Conservation (phyloP, 2,797 vertebrate genomes). For the Notoglanidium macrostoma region DNA sequence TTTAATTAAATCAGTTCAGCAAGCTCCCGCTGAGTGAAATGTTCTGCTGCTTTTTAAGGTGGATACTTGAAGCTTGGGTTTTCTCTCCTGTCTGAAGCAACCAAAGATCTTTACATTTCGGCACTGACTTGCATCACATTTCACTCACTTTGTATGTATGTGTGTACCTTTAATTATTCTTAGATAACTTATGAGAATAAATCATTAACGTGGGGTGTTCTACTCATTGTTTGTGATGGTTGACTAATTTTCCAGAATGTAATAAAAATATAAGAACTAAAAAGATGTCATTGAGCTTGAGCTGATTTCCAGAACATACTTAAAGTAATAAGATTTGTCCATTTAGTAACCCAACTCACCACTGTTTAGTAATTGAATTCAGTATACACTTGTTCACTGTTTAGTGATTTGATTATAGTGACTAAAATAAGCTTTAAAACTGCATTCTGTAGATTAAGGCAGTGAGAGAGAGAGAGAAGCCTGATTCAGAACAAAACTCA, state of each 20-base stretch:
- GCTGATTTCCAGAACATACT: background rate
- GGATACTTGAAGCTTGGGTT: background rate
- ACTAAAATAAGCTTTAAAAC: background rate
- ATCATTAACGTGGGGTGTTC: background rate
- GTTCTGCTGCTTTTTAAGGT: conserved; percentile 11
- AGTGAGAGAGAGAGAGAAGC: background rate
- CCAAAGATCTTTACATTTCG: background rate
- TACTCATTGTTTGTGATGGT: background rate
- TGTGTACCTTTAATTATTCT: background rate
- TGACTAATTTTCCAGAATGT: background rate
- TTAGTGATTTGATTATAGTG: background rate
- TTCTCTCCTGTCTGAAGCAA: background rate
- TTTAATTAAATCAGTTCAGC: background rate
- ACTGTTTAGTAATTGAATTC: background rate
- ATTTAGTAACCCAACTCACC: background rate
- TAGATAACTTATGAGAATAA: background rate
- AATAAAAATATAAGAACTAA: background rate
- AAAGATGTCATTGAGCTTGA: background rate
- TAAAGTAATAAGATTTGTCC: background rate
- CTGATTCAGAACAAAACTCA: background rate
- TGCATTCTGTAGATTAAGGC: background rate
- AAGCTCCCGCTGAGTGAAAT: background rate
- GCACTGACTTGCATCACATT: background rate
- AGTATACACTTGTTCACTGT: background rate
- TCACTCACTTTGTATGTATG: background rate